Evolutionary conservation across 2,113 vertebrate genomes (phyloP).

Genomic region (Channa argus): DNA sequence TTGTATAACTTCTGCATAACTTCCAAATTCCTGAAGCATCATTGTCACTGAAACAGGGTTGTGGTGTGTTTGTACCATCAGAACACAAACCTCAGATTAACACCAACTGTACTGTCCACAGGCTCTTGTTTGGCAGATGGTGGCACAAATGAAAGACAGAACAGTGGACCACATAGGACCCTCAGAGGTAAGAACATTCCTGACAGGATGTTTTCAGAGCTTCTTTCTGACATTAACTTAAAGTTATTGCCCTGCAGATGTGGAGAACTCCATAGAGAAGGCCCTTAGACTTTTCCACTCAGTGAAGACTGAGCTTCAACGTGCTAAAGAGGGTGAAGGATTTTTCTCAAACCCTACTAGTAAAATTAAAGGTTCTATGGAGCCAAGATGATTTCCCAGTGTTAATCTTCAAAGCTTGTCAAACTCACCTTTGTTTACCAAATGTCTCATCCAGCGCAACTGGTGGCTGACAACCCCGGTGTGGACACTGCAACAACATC

Average conservation of each 20-base stretch:
- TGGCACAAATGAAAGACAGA: background rate
- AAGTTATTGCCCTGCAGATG: background rate
- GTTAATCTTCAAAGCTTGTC: no score
- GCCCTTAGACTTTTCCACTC: conserved; percentile 10
- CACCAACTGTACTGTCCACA: background rate
- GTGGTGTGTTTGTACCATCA: background rate
- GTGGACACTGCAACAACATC: no score
- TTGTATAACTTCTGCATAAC: no score
- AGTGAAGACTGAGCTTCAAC: background rate
- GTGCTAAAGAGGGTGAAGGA: conserved; percentile 26
- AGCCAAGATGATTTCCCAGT: no score
- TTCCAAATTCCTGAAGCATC: no score
- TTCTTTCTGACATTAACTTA: background rate
- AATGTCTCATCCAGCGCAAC: no score
- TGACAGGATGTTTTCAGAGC: background rate
- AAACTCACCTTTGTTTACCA: no score
- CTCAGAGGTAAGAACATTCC: background rate
- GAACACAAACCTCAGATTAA: background rate
- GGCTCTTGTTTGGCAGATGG: conserved; percentile 10
- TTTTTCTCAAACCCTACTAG: background rate
- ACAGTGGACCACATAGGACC: no score
- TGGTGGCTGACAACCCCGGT: no score
- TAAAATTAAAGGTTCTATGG: background rate
- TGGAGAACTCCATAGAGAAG: background rate
- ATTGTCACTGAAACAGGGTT: no score